phyloP scores from a whole-genome alignment of 2,888 invertebrate genomes.

The Andrena bucephala region DNA sequence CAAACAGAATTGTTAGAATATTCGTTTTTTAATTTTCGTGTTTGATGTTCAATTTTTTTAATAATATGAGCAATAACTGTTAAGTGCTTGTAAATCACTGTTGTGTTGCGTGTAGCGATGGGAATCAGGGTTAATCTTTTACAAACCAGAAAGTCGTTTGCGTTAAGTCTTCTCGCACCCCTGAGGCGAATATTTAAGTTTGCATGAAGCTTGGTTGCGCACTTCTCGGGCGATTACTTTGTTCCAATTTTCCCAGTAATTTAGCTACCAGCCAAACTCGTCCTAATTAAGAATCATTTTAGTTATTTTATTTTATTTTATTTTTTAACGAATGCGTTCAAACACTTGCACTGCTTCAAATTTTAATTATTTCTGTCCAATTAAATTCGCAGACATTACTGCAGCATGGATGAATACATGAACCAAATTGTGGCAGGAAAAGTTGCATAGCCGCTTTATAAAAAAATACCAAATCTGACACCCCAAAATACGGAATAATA shows the following conservation, averaged over 20 bases:
- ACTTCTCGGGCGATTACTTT: background rate
- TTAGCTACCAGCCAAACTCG: background rate
- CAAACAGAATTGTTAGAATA: slow-evolving; percentile 4
- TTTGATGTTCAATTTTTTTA: slow-evolving; percentile 3
- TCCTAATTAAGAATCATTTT: background rate
- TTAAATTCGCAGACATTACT: no score
- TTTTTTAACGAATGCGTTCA: background rate
- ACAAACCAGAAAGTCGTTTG: slow-evolving; percentile 49
- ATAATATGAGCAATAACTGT: background rate
- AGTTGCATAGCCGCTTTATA: background rate
- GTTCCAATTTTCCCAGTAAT: slow-evolving; percentile 12
- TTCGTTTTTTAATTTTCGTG: slow-evolving; percentile 25
- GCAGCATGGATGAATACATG: no score
- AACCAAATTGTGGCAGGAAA: no score
- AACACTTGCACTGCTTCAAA: no score
- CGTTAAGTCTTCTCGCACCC: slow-evolving; percentile 9
- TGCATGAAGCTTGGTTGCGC: slow-evolving; percentile 17
- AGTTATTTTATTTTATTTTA: background rate
- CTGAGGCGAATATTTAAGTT: slow-evolving; percentile 23
- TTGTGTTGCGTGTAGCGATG: background rate
- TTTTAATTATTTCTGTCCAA: no score
- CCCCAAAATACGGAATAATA: background rate
- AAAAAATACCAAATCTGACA: background rate
- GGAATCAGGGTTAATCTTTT: slow-evolving; percentile 38
- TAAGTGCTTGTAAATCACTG: no score